Evolutionary conservation across 1,140 invertebrate genomes (phyloP), one percentile per base, ranked within the genome.

Genomic region (Brachionus paranguensis): DNA sequence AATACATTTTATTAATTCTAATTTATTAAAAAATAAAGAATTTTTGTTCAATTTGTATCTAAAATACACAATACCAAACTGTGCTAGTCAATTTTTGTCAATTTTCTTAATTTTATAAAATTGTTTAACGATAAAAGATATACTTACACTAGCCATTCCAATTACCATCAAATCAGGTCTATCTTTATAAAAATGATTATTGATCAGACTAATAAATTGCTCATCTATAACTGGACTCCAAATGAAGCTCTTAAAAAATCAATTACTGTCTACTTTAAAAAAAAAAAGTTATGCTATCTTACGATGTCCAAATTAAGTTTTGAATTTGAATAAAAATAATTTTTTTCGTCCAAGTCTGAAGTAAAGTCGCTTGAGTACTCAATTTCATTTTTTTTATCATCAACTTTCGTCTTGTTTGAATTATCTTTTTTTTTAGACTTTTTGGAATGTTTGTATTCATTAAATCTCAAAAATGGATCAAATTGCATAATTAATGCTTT

Each of bases 191-290:
- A 81, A 68, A 60, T 64, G 37, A 45, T 37, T 47, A 17, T 64
- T n/a, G 27, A 81, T 43, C 24, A 81, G 29, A 37, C 41, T 81
- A 3, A 60, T 41, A 24, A 81, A 68, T 20, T 20, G 12, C 11
- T 81, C 78, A 37, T 81, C 78, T 41, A 81, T 68, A 37, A 68
- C 24, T 45, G 78, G 78, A 45, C 27, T 60, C 78, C 78, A 81
- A 20, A 68, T 43, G 29, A 64, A 81, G 24, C n/a, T 81, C 78
- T 81, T 24, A 55, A 64, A 50, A 41, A n/a, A 78, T 33, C 2
- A 41, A n/a, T 37, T 33, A 10, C 14, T 20, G 0, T 27, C 47
- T 12, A 0, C 12, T 17, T 14, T 50, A 14, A 0, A 45, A 37
- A 0, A 45, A 37, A 50, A 50, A 27, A 2, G 14, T 50, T 5